A percentile compares a stretch with the other conserved stretches of the same genome.
Conservation (phyloP, 2,888 invertebrate species). For the Dicycla oo region DNA sequence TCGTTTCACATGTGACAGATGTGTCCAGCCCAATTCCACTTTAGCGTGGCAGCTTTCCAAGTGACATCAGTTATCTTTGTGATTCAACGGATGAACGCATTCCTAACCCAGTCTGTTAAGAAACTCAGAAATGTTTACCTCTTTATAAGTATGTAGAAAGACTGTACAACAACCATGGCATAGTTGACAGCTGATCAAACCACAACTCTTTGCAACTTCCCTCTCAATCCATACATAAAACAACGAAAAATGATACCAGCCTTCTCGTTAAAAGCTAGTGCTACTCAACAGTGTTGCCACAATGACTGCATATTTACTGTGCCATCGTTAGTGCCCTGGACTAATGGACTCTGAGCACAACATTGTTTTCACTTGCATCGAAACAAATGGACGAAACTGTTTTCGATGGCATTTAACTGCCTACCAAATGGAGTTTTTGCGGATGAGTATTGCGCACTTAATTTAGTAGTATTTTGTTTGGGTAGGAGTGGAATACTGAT, state of each 20-base stretch:
- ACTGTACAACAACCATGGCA: no score
- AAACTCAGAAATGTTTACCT: no score
- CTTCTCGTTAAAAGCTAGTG: conserved; percentile 64
- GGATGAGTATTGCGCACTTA: conserved; percentile 49
- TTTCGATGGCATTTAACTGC: conserved; percentile 75
- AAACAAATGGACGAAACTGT: conserved; percentile 78
- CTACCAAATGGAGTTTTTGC: conserved; percentile 54
- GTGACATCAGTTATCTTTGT: no score
- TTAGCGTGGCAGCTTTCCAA: no score
- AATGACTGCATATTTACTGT: conserved; percentile 81
- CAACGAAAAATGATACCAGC: conserved; percentile 50
- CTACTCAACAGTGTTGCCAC: conserved; percentile 68
- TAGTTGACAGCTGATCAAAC: conserved; percentile 8
- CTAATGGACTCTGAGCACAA: conserved; percentile 86
- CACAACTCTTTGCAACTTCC: conserved; percentile 1
- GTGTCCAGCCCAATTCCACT: no score
- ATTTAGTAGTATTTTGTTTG: conserved; percentile 38
- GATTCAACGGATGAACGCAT: no score
- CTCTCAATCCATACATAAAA: conserved; percentile 21
- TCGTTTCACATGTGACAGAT: no score
- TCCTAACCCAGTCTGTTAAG: no score
- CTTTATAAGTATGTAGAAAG: no score
- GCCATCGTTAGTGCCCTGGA: conserved; percentile 74
- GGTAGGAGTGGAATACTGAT: background rate
- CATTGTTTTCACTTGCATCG: conserved; percentile 84